These are phyloP conservation scores for Lagria hirta DNA, from an alignment of 2,888 invertebrate species.

Conservation along the genomic window DNA sequence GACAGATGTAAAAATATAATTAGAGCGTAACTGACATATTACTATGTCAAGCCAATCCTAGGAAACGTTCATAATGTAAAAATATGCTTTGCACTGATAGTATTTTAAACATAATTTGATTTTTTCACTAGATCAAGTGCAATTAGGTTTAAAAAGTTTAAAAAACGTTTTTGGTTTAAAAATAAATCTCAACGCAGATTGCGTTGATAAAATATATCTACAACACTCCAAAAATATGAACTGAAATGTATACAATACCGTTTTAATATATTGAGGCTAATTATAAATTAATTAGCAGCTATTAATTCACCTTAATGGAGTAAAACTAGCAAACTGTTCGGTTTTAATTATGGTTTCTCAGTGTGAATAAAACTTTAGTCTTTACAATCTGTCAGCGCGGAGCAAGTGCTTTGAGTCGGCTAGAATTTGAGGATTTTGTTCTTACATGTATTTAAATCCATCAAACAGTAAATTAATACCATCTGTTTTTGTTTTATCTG, in stretches of 20 bases:
- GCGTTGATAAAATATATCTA: slow-evolving; percentile 27
- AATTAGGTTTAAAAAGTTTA: slow-evolving; percentile 10
- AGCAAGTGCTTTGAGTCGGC: slow-evolving; percentile 1
- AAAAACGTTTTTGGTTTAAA: slow-evolving; percentile 16
- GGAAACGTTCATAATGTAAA: no score
- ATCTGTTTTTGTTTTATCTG: slow-evolving; percentile 1
- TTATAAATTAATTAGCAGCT: slow-evolving; percentile 30
- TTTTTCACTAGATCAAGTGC: not conserved
- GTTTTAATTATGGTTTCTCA: no score
- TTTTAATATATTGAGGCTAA: slow-evolving; percentile 27
- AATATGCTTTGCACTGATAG: no score
- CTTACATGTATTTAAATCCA: no score
- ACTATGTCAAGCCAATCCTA: no score
- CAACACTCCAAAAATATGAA: slow-evolving; percentile 30
- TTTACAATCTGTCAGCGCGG: no score
- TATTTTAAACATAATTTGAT: no score
- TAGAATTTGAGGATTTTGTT: slow-evolving; percentile 3
- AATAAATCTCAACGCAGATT: slow-evolving; percentile 26
- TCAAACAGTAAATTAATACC: slow-evolving; percentile 15
- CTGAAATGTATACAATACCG: slow-evolving; percentile 27
- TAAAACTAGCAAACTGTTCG: no score
- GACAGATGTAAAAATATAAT: no score
- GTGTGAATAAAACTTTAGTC: no score
- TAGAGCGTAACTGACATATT: no score
- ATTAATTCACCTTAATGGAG: slow-evolving; percentile 5